A percentile compares a stretch with the other conserved stretches of the same genome.
phyloP scores from a whole-genome alignment of 2,888 invertebrate species.

The Scaptomyza parva region DNA sequence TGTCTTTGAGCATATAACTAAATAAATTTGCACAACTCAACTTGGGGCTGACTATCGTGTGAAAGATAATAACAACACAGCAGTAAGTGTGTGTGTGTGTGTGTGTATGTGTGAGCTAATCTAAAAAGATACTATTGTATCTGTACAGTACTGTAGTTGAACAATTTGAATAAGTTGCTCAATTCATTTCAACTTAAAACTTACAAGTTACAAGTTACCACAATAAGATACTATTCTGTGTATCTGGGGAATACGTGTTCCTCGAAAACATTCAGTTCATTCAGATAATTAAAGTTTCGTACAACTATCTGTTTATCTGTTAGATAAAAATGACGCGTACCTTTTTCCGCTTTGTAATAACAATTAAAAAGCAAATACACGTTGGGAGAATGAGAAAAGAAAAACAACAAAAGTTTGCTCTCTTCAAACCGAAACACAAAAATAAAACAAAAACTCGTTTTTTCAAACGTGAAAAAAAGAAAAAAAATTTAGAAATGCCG shows the following conservation, averaged over 20 bases:
- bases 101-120: conserved; percentile 11
- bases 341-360: conserved; percentile 43
- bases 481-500: conserved; percentile 66
- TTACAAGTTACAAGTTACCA: conserved; percentile 1
- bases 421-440: conserved; percentile 37
- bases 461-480: conserved; percentile 21
- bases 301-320: conserved; percentile 50
- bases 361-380: conserved; percentile 44
- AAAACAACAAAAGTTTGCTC: conserved; percentile 43
- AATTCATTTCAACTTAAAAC: not conserved
- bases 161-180: conserved; percentile 29
- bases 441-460: conserved; percentile 57
- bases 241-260: conserved; percentile 26
- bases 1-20: conserved; percentile 12
- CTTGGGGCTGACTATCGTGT: conserved; percentile 30
- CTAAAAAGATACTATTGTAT: conserved; percentile 32
- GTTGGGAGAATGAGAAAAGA: conserved; percentile 26
- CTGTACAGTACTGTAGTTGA: conserved; percentile 24
- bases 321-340: conserved; percentile 57
- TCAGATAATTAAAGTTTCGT: conserved; percentile 51
- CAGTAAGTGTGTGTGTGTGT: conserved; percentile 14
- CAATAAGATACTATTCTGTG: conserved; percentile 25
- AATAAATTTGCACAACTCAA: conserved; percentile 58
- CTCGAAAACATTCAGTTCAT: not conserved
- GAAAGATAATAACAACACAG: conserved; percentile 24